These are phyloP conservation scores for Drosophila guanche DNA, from an alignment of 1,140 invertebrate species.

Conservation along the genomic window DNA sequence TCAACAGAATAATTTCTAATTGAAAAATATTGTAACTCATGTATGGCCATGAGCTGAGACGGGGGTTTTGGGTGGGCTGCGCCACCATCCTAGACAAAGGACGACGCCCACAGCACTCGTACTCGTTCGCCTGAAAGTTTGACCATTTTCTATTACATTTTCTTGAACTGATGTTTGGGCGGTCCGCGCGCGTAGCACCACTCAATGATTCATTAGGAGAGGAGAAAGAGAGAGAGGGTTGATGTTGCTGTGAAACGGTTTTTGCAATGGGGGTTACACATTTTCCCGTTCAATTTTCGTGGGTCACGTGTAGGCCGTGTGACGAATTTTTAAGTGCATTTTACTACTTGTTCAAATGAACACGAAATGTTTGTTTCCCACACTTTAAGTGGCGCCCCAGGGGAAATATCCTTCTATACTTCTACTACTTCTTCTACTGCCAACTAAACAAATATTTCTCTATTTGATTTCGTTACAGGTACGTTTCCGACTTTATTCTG, in stretches of 20 bases:
- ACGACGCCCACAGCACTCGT: conserved; percentile 4
- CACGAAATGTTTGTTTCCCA: neutral
- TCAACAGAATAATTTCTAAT: conserved; percentile 84
- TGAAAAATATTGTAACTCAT: conserved; percentile 84
- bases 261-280: conserved; percentile 2
- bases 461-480: conserved; percentile 35
- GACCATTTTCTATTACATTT: conserved; percentile 17
- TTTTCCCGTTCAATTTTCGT: conserved; percentile 45
- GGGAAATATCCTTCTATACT: no score
- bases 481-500: neutral
- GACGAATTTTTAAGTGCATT: conserved; percentile 73
- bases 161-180: conserved; percentile 39
- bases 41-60: conserved; percentile 20
- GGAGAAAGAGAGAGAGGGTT: conserved; percentile 33
- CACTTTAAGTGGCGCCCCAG: no score
- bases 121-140: conserved; percentile 15
- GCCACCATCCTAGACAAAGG: conserved; percentile 23
- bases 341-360: conserved; percentile 34
- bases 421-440: neutral
- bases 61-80: conserved; percentile 3
- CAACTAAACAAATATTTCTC: neutral
- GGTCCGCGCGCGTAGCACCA: conserved; percentile 1
- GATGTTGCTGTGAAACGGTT: conserved; percentile 5
- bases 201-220: conserved; percentile 21
- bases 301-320: conserved; percentile 58